These are phyloP conservation scores for Hirtodrosophila alboralis DNA, from an alignment of 2,888 invertebrate species.

Conservation along the genomic window DNA sequence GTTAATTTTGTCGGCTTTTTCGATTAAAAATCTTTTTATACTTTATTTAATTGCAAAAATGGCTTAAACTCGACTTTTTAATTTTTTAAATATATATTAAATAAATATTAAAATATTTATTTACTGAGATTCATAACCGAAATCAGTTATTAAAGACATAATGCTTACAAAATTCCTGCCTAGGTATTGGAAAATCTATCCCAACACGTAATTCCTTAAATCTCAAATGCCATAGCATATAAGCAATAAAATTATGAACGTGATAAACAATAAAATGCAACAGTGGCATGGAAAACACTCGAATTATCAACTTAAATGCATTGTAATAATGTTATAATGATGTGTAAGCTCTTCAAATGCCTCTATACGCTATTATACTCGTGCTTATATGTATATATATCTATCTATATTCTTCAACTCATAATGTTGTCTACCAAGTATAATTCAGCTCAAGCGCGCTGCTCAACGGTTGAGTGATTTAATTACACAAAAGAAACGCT, in stretches of 20 bases:
- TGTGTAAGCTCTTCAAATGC: constrained; percentile 62
- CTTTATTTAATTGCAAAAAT: too few relatives aligned
- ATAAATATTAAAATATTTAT: too few relatives aligned
- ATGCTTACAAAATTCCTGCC: too few relatives aligned
- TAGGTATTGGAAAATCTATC: too few relatives aligned
- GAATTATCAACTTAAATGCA: constrained; percentile 44
- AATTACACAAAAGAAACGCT: constrained; percentile 64
- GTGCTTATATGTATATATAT: constrained; percentile 30
- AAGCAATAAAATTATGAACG: constrained; percentile 1
- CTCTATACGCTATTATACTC: constrained; percentile 29
- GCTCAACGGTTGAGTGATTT: constrained; percentile 75
- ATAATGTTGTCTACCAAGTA: constrained; percentile 13
- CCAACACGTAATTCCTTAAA: too few relatives aligned
- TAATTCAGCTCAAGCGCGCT: constrained; percentile 37
- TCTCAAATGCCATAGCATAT: not conserved
- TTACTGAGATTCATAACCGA: too few relatives aligned
- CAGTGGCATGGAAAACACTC: constrained; percentile 27
- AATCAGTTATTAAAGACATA: too few relatives aligned
- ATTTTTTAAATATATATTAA: too few relatives aligned
- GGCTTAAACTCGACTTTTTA: too few relatives aligned
- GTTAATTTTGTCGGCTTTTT: too few relatives aligned
- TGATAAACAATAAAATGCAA: constrained; percentile 37
- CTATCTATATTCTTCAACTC: constrained; percentile 7
- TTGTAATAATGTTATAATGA: constrained; percentile 66
- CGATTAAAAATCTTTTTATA: too few relatives aligned